These are phyloP conservation scores for Xylocopa sonorina DNA, from an alignment of 1,140 invertebrate species.

Conservation along the genomic window DNA sequence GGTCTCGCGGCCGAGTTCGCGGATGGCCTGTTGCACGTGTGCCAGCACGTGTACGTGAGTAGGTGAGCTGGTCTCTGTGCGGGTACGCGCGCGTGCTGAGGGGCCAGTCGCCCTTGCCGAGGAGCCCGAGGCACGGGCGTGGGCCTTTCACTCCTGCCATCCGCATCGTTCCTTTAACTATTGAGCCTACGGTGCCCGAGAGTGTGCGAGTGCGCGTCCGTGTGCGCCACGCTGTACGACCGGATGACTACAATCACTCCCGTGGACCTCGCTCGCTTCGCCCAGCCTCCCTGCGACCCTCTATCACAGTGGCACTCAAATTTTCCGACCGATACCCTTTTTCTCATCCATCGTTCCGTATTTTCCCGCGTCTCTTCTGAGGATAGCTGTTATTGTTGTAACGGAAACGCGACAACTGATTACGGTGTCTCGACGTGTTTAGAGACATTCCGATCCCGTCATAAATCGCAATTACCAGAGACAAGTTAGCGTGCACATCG, in stretches of 20 bases:
- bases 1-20: constrained; percentile 58
- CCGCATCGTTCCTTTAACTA: constrained; percentile 74
- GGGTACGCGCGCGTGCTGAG: constrained; percentile 64
- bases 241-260: constrained; percentile 61
- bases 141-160: constrained; percentile 82
- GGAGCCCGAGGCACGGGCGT: constrained; percentile 82
- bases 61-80: constrained; percentile 24
- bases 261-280: constrained; percentile 57
- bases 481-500: constrained; percentile 20
- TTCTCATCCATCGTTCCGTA: not conserved
- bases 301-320: constrained; percentile 45
- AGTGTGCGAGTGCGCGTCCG: constrained; percentile 1
- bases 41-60: constrained; percentile 32
- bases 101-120: constrained; percentile 81
- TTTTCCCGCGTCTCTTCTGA: not conserved
- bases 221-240: constrained; percentile 40
- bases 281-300: constrained; percentile 48
- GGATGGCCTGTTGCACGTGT: constrained; percentile 66
- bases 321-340: not conserved
- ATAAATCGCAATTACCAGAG: constrained; percentile 48
- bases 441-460: constrained; percentile 28
- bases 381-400: constrained; percentile 36
- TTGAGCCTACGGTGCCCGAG: constrained; percentile 41
- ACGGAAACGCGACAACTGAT: constrained; percentile 41
- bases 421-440: constrained; percentile 14